A percentile compares a stretch with the other conserved stretches of the same genome.
Conservation (phyloP, 2,113 vertebrate species). For the Nestor notabilis region DNA sequence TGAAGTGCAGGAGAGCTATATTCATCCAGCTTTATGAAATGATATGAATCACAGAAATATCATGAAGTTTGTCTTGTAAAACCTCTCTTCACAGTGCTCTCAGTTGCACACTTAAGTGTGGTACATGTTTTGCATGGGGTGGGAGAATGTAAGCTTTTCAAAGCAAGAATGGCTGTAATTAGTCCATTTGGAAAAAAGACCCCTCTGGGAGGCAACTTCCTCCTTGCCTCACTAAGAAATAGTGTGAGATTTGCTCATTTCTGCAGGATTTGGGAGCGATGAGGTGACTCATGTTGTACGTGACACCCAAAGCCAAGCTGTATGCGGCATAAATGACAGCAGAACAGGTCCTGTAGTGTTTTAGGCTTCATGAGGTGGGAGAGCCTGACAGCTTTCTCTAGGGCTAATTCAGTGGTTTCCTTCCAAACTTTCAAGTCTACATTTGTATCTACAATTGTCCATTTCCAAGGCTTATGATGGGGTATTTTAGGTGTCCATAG, state of each 20-base stretch:
- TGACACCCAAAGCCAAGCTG: not conserved
- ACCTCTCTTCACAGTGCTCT: rapidly evolving
- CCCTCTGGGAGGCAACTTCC: not conserved
- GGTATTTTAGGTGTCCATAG: not conserved
- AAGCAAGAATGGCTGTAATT: not conserved
- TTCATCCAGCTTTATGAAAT: not conserved
- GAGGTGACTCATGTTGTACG: not conserved
- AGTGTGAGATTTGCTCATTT: not conserved
- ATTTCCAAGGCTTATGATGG: not conserved
- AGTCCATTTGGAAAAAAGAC: not conserved
- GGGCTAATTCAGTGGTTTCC: not conserved
- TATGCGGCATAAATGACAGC: not conserved
- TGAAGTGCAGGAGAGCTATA: not conserved
- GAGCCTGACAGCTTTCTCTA: not conserved
- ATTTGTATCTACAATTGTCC: not conserved
- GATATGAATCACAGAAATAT: not conserved
- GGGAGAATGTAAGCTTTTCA: not conserved
- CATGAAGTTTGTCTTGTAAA: not conserved
- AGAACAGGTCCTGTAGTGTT: not conserved
- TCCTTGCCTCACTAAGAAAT: not conserved
- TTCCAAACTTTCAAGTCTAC: not conserved
- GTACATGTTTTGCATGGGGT: rapidly evolving
- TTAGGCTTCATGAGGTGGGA: not conserved
- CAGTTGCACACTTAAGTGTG: not conserved
- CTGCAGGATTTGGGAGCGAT: not conserved